phyloP scores from a whole-genome alignment of 2,888 invertebrate genomes.

The Zonitis immaculata region DNA sequence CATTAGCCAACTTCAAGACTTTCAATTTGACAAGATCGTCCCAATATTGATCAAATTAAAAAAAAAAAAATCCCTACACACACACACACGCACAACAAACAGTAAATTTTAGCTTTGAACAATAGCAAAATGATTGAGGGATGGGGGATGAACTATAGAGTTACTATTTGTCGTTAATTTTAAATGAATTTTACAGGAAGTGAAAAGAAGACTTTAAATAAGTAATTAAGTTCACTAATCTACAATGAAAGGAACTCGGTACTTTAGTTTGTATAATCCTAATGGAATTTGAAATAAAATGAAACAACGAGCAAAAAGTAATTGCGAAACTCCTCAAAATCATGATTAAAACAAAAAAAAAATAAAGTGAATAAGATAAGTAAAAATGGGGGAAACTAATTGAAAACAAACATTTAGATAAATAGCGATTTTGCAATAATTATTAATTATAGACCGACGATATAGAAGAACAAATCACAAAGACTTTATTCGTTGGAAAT shows the following conservation, averaged over 20 bases:
- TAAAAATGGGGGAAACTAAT: slow-evolving; percentile 17
- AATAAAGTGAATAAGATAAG: background rate
- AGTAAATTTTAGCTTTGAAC: background rate
- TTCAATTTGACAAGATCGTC: background rate
- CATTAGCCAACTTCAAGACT: background rate
- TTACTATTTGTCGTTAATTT: slow-evolving; percentile 6
- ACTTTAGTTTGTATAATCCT: slow-evolving; percentile 18
- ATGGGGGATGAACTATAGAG: background rate
- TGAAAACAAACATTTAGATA: slow-evolving; percentile 30
- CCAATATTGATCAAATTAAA: no score
- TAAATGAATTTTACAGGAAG: slow-evolving; percentile 18
- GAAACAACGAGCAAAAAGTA: background rate
- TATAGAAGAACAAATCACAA: background rate
- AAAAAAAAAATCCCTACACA: background rate
- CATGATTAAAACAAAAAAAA: background rate
- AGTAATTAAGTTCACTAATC: slow-evolving; percentile 31
- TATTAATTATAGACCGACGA: background rate
- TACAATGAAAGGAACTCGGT: slow-evolving; percentile 21
- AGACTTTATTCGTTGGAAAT: no score
- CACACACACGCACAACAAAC: no score
- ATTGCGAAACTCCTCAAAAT: background rate
- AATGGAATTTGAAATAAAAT: background rate
- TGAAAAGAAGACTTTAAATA: slow-evolving; percentile 26
- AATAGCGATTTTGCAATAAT: slow-evolving; percentile 15
- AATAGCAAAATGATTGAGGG: background rate